Base-by-base conservation (phyloP, 2,797 vertebrate species). In the Tauraco hartlaubi region DNA sequence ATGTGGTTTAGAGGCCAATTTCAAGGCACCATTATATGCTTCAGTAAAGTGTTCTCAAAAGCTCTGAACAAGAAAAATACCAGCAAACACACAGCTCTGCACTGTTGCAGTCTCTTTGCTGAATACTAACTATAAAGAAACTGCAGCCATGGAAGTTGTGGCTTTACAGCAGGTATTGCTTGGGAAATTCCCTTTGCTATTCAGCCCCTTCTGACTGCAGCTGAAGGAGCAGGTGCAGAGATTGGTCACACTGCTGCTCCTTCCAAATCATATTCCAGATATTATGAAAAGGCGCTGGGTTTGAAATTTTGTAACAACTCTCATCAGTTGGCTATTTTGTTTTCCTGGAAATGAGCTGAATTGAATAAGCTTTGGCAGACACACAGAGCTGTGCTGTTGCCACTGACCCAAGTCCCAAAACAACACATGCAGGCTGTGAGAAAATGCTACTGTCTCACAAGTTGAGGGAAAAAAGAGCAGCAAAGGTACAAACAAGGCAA, bases 111-210 rank as follows among this genome's bases (percentile, higher is more conserved):
- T 31, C 37, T 86, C 88, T 79, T 94, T 61, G 85, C 85, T 95
- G 95, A 95, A 97, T 95, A 92, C 94, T 95, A 96, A 96, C 88
- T 79, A 87, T 67, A 15, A 71, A 66, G 91, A n/a, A 81, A 84
- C 71, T 1, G 19, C 69, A 71, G 73, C 29, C 33, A 3, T 1
- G 15, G 80, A 43, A 63, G 61, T 10, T 58, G 72, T 33, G 67
- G 44, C 20, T 74, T 90, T 90, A 3, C 11, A 54, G 74, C 77
- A 94, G 93, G 83, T 95, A 82, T 20, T 12, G 5, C 62, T 39
- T 56, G 67, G 89, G 73, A 88, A 90, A 73, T 29, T 62, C 49
- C 48, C 28, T 26, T 28, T 46, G 51, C 59, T 73, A 0, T 19
- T 61, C 44, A 66, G 19, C 9, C 37, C 4, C 29, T 59, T 67